Conservation (phyloP, 2,888 invertebrate species). For the Ethmia dodecea region DNA sequence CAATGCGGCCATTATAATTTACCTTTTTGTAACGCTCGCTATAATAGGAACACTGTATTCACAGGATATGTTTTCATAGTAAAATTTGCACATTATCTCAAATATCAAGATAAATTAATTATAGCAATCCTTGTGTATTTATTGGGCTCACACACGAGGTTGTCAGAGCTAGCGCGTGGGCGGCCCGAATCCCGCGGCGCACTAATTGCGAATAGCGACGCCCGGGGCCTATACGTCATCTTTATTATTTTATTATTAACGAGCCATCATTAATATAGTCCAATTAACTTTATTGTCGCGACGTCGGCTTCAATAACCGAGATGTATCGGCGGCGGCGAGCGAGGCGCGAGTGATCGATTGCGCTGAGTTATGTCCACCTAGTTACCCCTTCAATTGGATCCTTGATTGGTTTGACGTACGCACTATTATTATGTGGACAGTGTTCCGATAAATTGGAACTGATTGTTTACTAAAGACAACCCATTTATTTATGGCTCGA, state of each 20-base stretch:
- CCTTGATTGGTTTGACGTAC: slow-evolving; percentile 72
- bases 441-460: slow-evolving; percentile 59
- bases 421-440: slow-evolving; percentile 57
- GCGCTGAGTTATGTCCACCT: slow-evolving; percentile 66
- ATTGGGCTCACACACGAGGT: too few relatives aligned
- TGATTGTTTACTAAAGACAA: slow-evolving; percentile 56
- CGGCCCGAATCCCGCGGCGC: slow-evolving; percentile 27
- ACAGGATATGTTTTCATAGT: too few relatives aligned
- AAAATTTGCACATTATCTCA: too few relatives aligned
- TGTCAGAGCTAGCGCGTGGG: slow-evolving; percentile 13
- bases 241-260: slow-evolving; percentile 69
- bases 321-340: slow-evolving; percentile 48
- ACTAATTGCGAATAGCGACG: slow-evolving; percentile 52
- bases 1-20: slow-evolving; percentile 15
- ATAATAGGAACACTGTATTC: too few relatives aligned
- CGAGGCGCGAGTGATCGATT: slow-evolving; percentile 65
- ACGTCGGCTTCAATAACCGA: slow-evolving; percentile 63
- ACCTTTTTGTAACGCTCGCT: slow-evolving; percentile 11
- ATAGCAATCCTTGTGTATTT: too few relatives aligned
- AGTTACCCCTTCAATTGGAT: slow-evolving; percentile 75
- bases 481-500: slow-evolving; percentile 28
- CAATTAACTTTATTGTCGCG: slow-evolving; percentile 71
- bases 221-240: slow-evolving; percentile 49
- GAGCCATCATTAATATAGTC: slow-evolving; percentile 62
- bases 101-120: too few relatives aligned